phyloP scores from a whole-genome alignment of 2,113 vertebrate genomes.

The Ophthalmolycus amberensis region DNA sequence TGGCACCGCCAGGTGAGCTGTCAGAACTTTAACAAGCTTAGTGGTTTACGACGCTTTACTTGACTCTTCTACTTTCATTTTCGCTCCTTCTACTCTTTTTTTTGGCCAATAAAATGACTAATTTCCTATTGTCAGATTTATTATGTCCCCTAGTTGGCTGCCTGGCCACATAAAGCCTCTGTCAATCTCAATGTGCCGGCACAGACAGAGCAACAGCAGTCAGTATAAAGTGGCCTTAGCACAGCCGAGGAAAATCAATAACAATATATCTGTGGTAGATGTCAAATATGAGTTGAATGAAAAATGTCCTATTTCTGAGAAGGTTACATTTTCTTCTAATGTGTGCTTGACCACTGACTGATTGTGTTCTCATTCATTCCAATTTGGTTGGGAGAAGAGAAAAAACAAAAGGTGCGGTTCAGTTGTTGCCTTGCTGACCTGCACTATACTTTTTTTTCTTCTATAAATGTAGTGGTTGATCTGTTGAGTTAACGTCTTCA shows the following conservation, averaged over 20 bases:
- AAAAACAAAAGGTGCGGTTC: background rate
- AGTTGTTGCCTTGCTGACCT: slow-evolving; percentile 11
- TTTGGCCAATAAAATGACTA: slow-evolving; percentile 61
- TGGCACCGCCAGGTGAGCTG: slow-evolving; percentile 73
- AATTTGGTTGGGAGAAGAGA: slow-evolving; percentile 9
- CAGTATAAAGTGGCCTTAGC: slow-evolving; percentile 53
- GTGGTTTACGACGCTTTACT: slow-evolving; percentile 72
- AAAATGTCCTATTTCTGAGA: slow-evolving; percentile 56
- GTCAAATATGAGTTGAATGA: slow-evolving; percentile 63
- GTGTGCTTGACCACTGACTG: slow-evolving; percentile 27
- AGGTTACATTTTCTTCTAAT: slow-evolving; percentile 58
- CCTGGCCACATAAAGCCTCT: slow-evolving; percentile 57
- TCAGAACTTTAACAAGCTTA: slow-evolving; percentile 76
- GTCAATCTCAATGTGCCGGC: slow-evolving; percentile 60
- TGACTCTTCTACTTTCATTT: slow-evolving; percentile 53
- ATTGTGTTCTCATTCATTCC: slow-evolving; percentile 22
- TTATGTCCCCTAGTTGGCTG: slow-evolving; percentile 43
- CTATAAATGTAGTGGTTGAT: background rate
- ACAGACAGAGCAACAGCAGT: slow-evolving; percentile 42
- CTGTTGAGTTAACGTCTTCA: background rate
- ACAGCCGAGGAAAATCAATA: slow-evolving; percentile 63
- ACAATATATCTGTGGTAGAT: slow-evolving; percentile 56
- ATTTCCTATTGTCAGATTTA: slow-evolving; percentile 64
- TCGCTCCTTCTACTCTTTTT: slow-evolving; percentile 7
- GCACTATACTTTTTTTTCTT: background rate